Base-by-base conservation (phyloP, 2,797 vertebrate genomes). In the Vultur gryphus region DNA sequence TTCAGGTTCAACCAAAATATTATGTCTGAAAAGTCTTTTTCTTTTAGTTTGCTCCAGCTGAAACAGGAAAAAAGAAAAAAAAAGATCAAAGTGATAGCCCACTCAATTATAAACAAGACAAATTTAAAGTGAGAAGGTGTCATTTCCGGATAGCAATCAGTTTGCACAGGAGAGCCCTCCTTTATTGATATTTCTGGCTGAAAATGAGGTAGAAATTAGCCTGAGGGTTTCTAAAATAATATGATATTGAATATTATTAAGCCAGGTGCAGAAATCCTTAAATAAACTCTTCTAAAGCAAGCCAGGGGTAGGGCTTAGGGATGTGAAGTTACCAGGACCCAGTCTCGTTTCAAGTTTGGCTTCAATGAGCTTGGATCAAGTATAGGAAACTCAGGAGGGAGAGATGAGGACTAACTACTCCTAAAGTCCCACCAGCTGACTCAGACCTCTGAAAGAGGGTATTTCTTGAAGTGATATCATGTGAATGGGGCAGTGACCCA, bases 31-130 rank as follows among this genome's bases (percentile, higher is more conserved):
- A 84, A 87, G 67, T 65, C 92, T 96, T 97, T 90, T 97, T 98
- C 96, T 98, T 97, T 97, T 96, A 93, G 90, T 94, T 96, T 94
- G 94, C 84, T 88, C 77, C 67, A 96, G 92, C 64, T 94, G 77
- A 96, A 85, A 95, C 96, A 98, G 96, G 94, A 97, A 97, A 98
- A 97, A 97, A 96, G 76, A 86, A 91, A 93, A 90, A 96, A 95
- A 97, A 97, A 86, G 96, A 98, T 98, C 95, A 94, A 97, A 97
- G 59, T 92, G 96, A 98, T 97, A 97, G 97, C 97, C 98, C 97
- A 98, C 96, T 98, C 94, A 97, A 97, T 97, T 95, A 97, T 97
- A 98, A 98, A 98, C 97, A 98, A 97, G 97, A 96, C 14, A 94
- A 96, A 97, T 97, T 98, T 98, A 98, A 98, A 98, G 97, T 94